Percentiles rank a stretch among this genome's conserved stretches.
Evolutionary conservation across 2,888 invertebrate species (phyloP).

Genomic region (Cyrtodaria siliqua): DNA sequence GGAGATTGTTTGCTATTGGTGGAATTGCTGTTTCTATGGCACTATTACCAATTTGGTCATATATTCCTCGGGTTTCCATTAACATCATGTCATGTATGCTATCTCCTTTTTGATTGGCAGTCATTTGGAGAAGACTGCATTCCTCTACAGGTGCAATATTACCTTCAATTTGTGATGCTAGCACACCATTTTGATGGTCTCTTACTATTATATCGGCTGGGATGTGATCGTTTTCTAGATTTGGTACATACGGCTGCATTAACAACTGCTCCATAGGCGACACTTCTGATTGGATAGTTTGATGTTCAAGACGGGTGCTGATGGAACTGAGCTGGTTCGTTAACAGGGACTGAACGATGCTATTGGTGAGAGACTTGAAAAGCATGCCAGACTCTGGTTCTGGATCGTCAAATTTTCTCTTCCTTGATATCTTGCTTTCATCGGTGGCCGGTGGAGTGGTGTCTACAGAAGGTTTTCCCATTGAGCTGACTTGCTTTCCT

Average conservation of each 20-base stretch:
- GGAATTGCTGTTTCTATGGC: no score
- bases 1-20: no score
- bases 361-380: constrained; percentile 43
- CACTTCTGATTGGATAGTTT: neutral
- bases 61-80: no score
- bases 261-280: constrained; percentile 34
- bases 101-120: no score
- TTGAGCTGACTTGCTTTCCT: constrained; percentile 40
- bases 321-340: constrained; percentile 14
- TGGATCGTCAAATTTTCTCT: constrained; percentile 21
- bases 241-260: constrained; percentile 13
- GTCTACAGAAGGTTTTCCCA: constrained; percentile 39
- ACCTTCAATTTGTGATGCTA: neutral
- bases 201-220: no score
- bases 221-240: neutral
- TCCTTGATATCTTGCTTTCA: constrained; percentile 15
- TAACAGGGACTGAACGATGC: constrained; percentile 28
- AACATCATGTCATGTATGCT: no score
- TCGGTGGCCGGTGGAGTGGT: constrained; percentile 19
- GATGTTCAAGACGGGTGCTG: neutral
- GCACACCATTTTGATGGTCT: no score
- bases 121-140: neutral
- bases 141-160: constrained; percentile 1
- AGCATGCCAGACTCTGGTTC: constrained; percentile 32
- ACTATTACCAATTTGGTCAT: no score